phyloP scores from a whole-genome alignment of 2,113 vertebrate species.

The Odocoileus virginianus region DNA sequence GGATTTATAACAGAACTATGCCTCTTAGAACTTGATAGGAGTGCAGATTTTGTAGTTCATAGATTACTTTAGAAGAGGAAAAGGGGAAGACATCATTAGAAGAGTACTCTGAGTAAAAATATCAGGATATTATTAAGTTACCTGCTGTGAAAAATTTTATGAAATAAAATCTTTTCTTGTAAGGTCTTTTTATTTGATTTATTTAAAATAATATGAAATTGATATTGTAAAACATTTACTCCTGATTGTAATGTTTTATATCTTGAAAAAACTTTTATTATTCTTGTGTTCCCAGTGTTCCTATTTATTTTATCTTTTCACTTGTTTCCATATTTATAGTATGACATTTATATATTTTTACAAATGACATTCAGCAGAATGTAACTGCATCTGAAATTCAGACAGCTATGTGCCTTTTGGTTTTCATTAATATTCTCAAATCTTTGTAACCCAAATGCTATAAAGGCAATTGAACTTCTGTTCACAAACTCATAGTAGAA shows the following conservation, averaged over 20 bases:
- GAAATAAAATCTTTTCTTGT: background rate
- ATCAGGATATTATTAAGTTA: background rate
- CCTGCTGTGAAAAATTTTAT: background rate
- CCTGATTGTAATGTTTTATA: background rate
- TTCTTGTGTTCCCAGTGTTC: slow-evolving; percentile 18
- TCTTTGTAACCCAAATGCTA: slow-evolving; percentile 44
- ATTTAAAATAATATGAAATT: slow-evolving; percentile 30
- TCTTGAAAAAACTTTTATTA: slow-evolving; percentile 47
- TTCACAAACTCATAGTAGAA: slow-evolving; percentile 9
- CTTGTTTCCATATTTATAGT: slow-evolving; percentile 43
- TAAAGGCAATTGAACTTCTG: background rate
- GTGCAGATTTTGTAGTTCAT: background rate
- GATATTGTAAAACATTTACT: slow-evolving; percentile 4
- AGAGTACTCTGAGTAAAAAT: background rate
- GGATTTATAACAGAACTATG: slow-evolving; percentile 62
- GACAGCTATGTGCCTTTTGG: slow-evolving; percentile 20
- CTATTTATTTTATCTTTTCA: slow-evolving; percentile 34
- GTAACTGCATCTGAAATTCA: slow-evolving; percentile 40
- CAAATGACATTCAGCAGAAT: slow-evolving; percentile 42
- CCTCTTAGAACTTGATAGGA: background rate
- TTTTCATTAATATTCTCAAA: slow-evolving; percentile 49
- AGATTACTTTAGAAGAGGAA: background rate
- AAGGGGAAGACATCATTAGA: background rate
- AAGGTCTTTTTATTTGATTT: background rate
- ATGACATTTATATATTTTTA: slow-evolving; percentile 51